Evolutionary conservation across 2,113 vertebrate genomes (phyloP), one percentile per base, ranked within the genome.

Genomic region (Sphyrna mokarran): DNA sequence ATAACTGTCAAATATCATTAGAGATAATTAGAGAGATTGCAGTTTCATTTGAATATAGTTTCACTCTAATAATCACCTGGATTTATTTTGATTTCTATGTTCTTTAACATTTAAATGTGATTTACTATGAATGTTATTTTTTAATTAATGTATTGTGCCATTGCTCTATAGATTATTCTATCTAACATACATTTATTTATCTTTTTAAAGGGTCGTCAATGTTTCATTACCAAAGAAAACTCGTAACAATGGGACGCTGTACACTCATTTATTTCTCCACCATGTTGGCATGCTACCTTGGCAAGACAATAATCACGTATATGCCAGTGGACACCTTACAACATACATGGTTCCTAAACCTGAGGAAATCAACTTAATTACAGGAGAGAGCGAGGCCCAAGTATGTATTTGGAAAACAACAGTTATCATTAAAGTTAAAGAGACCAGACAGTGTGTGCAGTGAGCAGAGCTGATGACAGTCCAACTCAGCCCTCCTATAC

Each of bases 211-310:
- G 97, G 98, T 98, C 37, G 98, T 99, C 87, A 99, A 99, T 83
- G 98, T 99, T 54, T 99, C 98, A 63, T 97, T 99, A 96, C 99
- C 99, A 87, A 99, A 99, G 98, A 99, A 99, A 97, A 99, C 99
- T 0, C 97, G 99, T 72, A 98, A 98, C 96, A 99, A 99, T 1
- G 99, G 99, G 70, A 99, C 99, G 0, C 97, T 99, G 80, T 99
- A 98, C 26, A 98, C 99, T 0, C 98, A 99, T 94, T 97, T 99
- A 96, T 99, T 99, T 96, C 97, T 99, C 96, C 99, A 99, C 96
- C 99, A 99, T 94, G 97, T 98, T 23, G 99, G 98, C 29, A 2
- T 98, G 76, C 97, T 97, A 70, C 99, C 99, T 0, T 99, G 99
- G 99, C 98, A 98, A 29, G 99, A 99, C 10, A 97, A 97, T 9